Percentiles rank a stretch among this genome's conserved stretches.
Evolutionary conservation across 2,888 invertebrate species (phyloP).

Genomic region (Lampropteryx suffumata): DNA sequence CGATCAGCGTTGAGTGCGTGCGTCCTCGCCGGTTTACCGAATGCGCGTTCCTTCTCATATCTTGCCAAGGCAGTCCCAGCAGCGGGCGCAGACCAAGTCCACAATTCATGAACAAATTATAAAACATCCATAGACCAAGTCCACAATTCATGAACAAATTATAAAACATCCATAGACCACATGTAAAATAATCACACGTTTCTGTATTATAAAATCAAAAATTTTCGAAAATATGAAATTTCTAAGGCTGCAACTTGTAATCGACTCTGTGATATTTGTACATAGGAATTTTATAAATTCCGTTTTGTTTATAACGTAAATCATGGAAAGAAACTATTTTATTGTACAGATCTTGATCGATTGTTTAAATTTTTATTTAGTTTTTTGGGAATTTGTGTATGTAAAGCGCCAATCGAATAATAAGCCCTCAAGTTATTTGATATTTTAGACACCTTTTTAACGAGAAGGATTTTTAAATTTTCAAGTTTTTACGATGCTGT

Average conservation of each 20-base stretch:
- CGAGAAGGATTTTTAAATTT: conserved; percentile 64
- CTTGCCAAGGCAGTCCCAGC: conserved; percentile 75
- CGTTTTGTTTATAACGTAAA: conserved; percentile 63
- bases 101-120: conserved; percentile 48
- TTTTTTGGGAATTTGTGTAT: conserved; percentile 44
- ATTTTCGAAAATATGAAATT: conserved; percentile 21
- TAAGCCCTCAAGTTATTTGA: conserved; percentile 32
- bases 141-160: conserved; percentile 51
- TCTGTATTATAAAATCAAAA: conserved; percentile 18
- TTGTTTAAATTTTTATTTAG: conserved; percentile 54
- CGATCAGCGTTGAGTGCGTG: conserved; percentile 92
- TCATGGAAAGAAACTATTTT: conserved; percentile 60
- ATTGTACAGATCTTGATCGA: conserved; percentile 60
- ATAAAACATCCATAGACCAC: conserved; percentile 43
- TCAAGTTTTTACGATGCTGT: conserved; percentile 62
- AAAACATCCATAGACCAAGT: conserved; percentile 63
- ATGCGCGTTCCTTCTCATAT: conserved; percentile 86
- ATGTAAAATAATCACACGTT: background rate
- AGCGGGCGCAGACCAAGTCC: conserved; percentile 74
- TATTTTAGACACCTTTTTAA: conserved; percentile 60
- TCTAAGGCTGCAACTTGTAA: conserved; percentile 27
- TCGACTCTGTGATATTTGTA: conserved; percentile 70
- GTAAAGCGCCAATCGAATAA: background rate
- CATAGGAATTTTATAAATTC: conserved; percentile 63
- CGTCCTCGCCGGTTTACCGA: conserved; percentile 87